These are phyloP conservation scores for Torymus tubicola DNA, from an alignment of 2,888 invertebrate genomes.

Conservation along the genomic window DNA sequence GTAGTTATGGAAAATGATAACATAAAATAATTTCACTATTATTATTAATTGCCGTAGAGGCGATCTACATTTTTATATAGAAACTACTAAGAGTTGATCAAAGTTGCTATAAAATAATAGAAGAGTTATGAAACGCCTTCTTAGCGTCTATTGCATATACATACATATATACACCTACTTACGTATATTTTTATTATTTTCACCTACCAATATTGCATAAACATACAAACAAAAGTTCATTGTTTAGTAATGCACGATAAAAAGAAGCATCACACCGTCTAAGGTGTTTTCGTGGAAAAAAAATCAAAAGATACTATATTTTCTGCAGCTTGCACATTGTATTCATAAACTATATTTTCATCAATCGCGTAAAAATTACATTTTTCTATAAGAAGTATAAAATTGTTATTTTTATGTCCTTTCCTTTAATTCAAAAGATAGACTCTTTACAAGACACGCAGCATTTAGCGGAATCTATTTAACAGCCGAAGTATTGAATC, in stretches of 20 bases:
- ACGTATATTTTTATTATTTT: not conserved
- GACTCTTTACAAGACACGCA: slow-evolving; percentile 5
- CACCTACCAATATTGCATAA: slow-evolving; percentile 46
- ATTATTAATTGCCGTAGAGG: no score
- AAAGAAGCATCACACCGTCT: not conserved
- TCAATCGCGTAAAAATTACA: no score
- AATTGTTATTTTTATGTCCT: not conserved
- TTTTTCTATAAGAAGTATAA: no score
- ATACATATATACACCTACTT: not conserved
- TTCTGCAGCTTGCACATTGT: not conserved
- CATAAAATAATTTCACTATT: no score
- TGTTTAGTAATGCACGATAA: not conserved
- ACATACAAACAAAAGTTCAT: slow-evolving; percentile 45
- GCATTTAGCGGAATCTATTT: slow-evolving; percentile 30
- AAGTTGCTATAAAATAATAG: no score
- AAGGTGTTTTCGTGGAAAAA: not conserved
- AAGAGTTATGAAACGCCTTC: no score
- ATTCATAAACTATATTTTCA: not conserved
- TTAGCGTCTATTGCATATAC: no score
- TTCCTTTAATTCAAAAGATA: slow-evolving; percentile 9
- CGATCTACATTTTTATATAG: no score
- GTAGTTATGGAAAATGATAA: no score
- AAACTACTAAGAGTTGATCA: no score
- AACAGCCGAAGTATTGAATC: slow-evolving; percentile 30
- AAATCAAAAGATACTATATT: slow-evolving; percentile 15